Percentiles rank a stretch among this genome's conserved stretches.
Conservation (phyloP, 2,797 vertebrate species). For the Gadopsis bispinosus region DNA sequence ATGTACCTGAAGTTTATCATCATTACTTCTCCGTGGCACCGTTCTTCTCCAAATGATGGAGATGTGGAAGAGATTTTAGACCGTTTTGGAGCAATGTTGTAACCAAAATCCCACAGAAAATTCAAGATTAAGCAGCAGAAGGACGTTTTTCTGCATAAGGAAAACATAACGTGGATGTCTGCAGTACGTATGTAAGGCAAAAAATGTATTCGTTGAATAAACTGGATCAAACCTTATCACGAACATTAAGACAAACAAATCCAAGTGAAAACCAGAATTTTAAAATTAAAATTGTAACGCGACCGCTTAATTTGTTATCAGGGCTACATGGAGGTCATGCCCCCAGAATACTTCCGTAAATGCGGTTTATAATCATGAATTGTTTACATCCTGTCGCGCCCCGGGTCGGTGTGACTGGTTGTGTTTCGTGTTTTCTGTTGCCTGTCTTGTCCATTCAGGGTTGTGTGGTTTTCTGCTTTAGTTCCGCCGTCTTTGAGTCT, state of each 20-base stretch:
- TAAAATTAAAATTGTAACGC: no score
- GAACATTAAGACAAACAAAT: neutral
- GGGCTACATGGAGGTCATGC: neutral
- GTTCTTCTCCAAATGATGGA: neutral
- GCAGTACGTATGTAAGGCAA: neutral
- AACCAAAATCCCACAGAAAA: neutral
- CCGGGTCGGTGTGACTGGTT: no score
- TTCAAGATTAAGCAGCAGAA: neutral
- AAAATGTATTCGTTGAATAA: neutral
- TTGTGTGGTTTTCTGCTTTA: no score
- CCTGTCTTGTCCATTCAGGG: no score
- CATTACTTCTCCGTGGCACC: neutral
- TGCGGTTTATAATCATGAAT: no score
- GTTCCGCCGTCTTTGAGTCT: no score
- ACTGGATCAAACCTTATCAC: neutral
- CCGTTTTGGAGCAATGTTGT: no score
- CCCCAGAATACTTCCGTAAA: neutral
- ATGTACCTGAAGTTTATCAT: constrained; percentile 24
- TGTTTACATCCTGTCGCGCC: no score
- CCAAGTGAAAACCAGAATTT: neutral
- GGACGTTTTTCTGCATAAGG: neutral
- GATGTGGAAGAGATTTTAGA: neutral
- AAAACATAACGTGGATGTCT: neutral
- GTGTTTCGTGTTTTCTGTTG: no score
- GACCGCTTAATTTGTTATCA: neutral